A percentile compares a stretch with the other conserved stretches of the same genome.
These are phyloP conservation scores for Chiloscyllium punctatum DNA, from an alignment of 2,797 vertebrate genomes.

Conservation along the genomic window DNA sequence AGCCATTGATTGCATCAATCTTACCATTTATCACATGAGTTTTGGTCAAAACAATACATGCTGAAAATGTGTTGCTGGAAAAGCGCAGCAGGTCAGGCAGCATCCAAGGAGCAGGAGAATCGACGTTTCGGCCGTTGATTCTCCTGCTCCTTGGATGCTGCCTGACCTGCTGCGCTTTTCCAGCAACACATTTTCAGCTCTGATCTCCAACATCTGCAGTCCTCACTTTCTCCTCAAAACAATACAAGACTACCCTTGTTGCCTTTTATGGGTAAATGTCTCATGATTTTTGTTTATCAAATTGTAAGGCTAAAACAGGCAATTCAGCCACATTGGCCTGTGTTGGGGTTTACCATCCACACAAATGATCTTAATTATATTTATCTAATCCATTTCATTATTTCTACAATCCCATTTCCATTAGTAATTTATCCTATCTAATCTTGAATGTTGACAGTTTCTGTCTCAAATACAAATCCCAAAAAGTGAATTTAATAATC, in stretches of 20 bases:
- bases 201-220: too few relatives aligned
- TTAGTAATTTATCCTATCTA: neutral
- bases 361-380: neutral
- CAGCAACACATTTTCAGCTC: too few relatives aligned
- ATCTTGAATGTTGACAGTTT: constrained; percentile 3
- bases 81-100: too few relatives aligned
- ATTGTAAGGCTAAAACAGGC: neutral
- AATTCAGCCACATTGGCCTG: neutral
- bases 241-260: neutral
- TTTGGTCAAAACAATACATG: neutral
- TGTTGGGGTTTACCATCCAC: neutral
- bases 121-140: too few relatives aligned
- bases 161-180: too few relatives aligned
- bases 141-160: too few relatives aligned
- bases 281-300: neutral
- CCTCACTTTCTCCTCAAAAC: neutral
- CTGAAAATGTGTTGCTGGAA: too few relatives aligned
- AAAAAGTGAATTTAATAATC: neutral
- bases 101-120: too few relatives aligned
- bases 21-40: neutral
- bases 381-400: neutral
- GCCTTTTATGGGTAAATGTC: neutral
- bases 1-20: neutral
- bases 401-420: neutral
- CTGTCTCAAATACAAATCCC: neutral